Evolutionary conservation across 2,113 vertebrate species (phyloP).

Genomic region (Sinosuthora webbiana): DNA sequence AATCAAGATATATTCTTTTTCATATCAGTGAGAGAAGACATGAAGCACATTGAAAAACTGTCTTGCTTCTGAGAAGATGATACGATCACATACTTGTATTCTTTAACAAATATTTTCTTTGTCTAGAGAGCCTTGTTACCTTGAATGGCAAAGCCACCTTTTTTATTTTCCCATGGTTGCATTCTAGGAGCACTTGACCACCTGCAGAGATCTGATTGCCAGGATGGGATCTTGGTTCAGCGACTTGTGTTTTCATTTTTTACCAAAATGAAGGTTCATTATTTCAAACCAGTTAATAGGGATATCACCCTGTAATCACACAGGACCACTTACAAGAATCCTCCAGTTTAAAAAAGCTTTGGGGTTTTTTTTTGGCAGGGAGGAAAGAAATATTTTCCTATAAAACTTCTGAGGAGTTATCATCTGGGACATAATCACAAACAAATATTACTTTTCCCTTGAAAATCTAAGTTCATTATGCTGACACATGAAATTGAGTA

Average conservation of each 20-base stretch:
- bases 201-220: neutral
- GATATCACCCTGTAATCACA: neutral
- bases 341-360: neutral
- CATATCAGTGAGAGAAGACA: neutral
- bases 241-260: neutral
- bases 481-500: neutral
- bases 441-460: neutral
- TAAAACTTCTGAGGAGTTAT: neutral
- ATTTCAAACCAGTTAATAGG: neutral
- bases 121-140: neutral
- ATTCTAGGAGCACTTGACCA: neutral
- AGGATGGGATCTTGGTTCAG: neutral
- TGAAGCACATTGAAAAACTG: neutral
- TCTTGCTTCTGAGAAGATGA: neutral
- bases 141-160: neutral
- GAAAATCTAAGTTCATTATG: neutral
- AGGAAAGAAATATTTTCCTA: neutral
- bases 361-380: neutral
- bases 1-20: neutral
- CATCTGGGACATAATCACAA: neutral
- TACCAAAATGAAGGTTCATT: neutral
- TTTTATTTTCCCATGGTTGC: too few species aligned
- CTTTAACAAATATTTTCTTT: neutral
- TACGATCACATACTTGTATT: neutral
- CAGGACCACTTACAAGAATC: neutral